Percentiles rank a stretch among this genome's conserved stretches.
Evolutionary conservation across 2,113 vertebrate genomes (phyloP).

Genomic region (Anolis sagrei): DNA sequence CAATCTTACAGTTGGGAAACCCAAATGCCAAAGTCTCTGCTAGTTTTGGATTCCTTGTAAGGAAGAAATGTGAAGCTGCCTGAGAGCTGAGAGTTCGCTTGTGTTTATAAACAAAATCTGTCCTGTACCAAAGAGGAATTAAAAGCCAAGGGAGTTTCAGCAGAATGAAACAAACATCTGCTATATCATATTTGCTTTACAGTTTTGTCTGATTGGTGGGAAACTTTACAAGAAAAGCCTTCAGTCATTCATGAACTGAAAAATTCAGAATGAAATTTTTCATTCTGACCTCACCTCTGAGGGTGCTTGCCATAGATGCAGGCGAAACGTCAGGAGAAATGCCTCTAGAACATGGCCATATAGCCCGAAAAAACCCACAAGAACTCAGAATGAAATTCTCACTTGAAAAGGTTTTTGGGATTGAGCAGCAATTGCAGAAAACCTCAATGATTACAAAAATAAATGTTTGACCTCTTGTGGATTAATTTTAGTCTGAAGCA

Average conservation of each 20-base stretch:
- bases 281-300: too few relatives aligned
- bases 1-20: constrained; percentile 30
- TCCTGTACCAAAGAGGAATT: constrained; percentile 37
- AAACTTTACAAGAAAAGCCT: constrained; percentile 1
- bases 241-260: neutral
- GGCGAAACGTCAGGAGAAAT: too few relatives aligned
- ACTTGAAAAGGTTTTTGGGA: neutral
- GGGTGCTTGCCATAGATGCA: too few relatives aligned
- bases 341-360: too few relatives aligned
- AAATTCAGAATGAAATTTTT: too few relatives aligned
- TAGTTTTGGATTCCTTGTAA: constrained; percentile 50
- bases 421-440: neutral
- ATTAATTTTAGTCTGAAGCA: neutral
- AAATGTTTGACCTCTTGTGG: neutral
- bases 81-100: constrained; percentile 36
- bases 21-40: neutral
- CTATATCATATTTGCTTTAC: constrained; percentile 9
- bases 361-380: too few relatives aligned
- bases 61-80: constrained; percentile 42
- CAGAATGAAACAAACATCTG: neutral
- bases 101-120: constrained; percentile 30
- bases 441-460: neutral
- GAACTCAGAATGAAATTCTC: constrained; percentile 23
- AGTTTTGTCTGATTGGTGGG: constrained; percentile 2
- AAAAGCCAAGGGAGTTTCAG: constrained; percentile 26